A percentile compares a stretch with the other conserved stretches of the same genome.
phyloP scores from a whole-genome alignment of 2,113 vertebrate species.

The Daboia siamensis region DNA sequence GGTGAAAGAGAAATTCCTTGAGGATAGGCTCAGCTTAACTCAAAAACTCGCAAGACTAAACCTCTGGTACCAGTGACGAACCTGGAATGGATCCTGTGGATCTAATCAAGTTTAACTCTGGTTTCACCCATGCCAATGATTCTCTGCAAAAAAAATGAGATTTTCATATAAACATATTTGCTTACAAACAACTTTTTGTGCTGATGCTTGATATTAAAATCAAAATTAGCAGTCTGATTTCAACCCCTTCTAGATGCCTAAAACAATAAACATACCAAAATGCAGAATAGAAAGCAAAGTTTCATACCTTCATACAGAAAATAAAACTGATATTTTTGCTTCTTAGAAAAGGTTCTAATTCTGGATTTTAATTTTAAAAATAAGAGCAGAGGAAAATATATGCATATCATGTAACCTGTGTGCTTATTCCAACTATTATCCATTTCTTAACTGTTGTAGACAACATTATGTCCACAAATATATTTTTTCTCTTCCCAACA shows the following conservation, averaged over 20 bases:
- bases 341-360: background rate
- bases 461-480: background rate
- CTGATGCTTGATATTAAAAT: background rate
- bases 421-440: background rate
- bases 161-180: background rate
- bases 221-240: background rate
- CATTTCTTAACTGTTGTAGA: background rate
- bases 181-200: background rate
- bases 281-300: background rate
- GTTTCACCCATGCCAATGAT: background rate
- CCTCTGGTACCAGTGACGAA: background rate
- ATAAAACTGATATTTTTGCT: background rate
- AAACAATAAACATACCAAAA: background rate
- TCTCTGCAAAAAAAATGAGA: background rate
- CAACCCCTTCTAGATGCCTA: background rate
- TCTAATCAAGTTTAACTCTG: background rate
- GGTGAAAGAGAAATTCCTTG: no score
- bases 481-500: background rate
- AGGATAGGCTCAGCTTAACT: no score
- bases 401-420: background rate
- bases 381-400: background rate
- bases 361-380: background rate
- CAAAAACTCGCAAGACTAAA: no score
- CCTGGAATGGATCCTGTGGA: background rate
- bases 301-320: background rate